Percentiles rank a stretch among this genome's conserved stretches.
phyloP scores from a whole-genome alignment of 2,797 vertebrate genomes.

The Sebastiscus albofasciatus region DNA sequence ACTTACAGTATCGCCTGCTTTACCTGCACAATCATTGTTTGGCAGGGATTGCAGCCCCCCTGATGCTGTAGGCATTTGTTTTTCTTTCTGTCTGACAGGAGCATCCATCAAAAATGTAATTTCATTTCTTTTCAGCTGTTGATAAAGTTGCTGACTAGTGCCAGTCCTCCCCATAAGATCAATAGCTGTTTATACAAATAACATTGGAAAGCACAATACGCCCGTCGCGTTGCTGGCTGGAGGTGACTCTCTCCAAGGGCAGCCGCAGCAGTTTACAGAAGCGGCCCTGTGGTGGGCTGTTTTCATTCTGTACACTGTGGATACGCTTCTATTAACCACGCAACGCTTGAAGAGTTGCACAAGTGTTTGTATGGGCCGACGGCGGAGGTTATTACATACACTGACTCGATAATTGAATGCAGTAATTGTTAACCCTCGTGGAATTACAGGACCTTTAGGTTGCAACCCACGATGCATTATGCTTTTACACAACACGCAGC shows the following conservation, averaged over 20 bases:
- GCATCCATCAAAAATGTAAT: slow-evolving; percentile 87
- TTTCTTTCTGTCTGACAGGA: slow-evolving; percentile 77
- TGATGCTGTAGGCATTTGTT: slow-evolving; percentile 71
- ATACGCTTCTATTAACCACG: slow-evolving; percentile 52
- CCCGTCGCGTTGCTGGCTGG: slow-evolving; percentile 64
- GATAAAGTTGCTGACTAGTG: slow-evolving; percentile 87
- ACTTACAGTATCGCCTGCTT: slow-evolving; percentile 41
- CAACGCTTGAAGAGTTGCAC: slow-evolving; percentile 44
- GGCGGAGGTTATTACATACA: slow-evolving; percentile 45
- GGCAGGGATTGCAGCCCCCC: slow-evolving; percentile 30
- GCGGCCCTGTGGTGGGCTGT: slow-evolving; percentile 3
- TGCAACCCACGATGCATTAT: slow-evolving; percentile 23
- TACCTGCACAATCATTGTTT: slow-evolving; percentile 49
- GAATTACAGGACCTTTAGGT: slow-evolving; percentile 43
- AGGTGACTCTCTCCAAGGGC: slow-evolving; percentile 76
- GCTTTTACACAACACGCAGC: neutral
- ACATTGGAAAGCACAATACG: slow-evolving; percentile 58
- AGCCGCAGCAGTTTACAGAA: slow-evolving; percentile 32
- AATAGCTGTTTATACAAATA: slow-evolving; percentile 84
- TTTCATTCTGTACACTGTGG: slow-evolving; percentile 13
- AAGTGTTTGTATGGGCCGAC: slow-evolving; percentile 3
- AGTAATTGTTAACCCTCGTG: slow-evolving; percentile 51
- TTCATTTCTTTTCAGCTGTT: slow-evolving; percentile 80
- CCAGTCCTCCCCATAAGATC: slow-evolving; percentile 80
- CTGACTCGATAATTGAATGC: slow-evolving; percentile 27